Base-by-base conservation (phyloP, 2,888 invertebrate species). In the Rhorus exstirpatorius region DNA sequence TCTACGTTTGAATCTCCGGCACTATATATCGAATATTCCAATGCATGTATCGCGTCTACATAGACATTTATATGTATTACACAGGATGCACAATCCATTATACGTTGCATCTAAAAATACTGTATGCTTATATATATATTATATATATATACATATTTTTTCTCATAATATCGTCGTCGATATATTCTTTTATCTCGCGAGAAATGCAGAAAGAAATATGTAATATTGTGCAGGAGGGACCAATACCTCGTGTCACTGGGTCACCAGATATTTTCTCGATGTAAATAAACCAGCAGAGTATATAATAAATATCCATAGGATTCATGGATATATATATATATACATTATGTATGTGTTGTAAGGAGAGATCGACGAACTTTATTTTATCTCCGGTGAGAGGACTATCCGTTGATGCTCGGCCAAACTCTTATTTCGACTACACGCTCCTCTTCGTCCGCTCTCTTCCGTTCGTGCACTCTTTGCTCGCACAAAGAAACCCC, bases 111-210 rank as follows among this genome's bases (percentile, higher is more conserved):
- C 61, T 10, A 61, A 8, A 46, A 31, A 72, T 58, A 49, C 60
- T 31, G 19, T 49, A 49, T 31, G 46, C 41, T 65, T 35, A 31
- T 60, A 71, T 26, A 35, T 35, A 26, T 21, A 65, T 46, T n/a
- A n/a, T n/a, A 26, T 58, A 26, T 46, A 31, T 31, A 38, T 72
- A n/a, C 6, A 31, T 60, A 31, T 49, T 31, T 41, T 21, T 38
- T 35, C 31, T 35, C 58, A 71, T 67, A 71, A 81, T 58, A 76
- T 60, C 71, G 51, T 49, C 71, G 35, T 49, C 60, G 60, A 49
- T 72, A 81, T 81, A 81, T 81, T 72, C 51, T 65, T 81, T 81
- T 72, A 81, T 81, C 81, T 81, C 71, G 38, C 65, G 49, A 44
- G 38, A 61, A 61, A 72, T 51, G 60, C 19, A 71, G 46, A 41